These are phyloP conservation scores for Dasysyrphus tricinctus DNA, from an alignment of 2,888 invertebrate genomes.

Conservation along the genomic window DNA sequence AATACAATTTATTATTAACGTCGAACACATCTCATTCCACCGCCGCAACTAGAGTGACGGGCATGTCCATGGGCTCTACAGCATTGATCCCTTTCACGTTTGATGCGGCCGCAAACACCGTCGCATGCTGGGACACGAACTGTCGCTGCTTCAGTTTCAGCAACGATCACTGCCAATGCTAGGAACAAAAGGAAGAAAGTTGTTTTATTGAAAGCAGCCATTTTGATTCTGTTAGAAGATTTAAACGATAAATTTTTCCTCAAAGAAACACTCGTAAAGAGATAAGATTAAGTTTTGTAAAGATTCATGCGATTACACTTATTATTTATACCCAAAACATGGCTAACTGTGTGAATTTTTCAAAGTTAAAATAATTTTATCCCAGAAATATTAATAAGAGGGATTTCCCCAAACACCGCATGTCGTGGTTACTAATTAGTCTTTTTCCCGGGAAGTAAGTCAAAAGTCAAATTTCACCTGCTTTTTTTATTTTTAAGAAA, in stretches of 20 bases:
- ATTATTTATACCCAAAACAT: not conserved
- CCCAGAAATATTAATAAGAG: no score
- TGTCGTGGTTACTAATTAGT: no score
- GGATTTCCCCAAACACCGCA: no score
- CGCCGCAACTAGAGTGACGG: not conserved
- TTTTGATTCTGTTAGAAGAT: not conserved
- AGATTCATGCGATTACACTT: not conserved
- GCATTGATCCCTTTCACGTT: not conserved
- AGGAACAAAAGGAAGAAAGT: not conserved
- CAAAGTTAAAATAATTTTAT: no score
- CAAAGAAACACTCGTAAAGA: not conserved
- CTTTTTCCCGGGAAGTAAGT: no score
- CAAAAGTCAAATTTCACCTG: no score
- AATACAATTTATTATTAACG: not conserved
- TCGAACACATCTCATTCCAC: not conserved
- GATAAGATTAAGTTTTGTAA: not conserved
- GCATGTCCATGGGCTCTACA: conserved; percentile 8
- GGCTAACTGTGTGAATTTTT: not conserved
- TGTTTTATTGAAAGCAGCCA: not conserved
- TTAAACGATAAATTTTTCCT: not conserved
- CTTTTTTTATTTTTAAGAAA: no score
- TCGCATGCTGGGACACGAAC: not conserved
- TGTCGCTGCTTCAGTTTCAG: not conserved
- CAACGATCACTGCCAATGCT: not conserved
- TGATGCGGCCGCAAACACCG: not conserved